A percentile compares a stretch with the other conserved stretches of the same genome.
Conservation (phyloP, 1,140 invertebrate genomes). For the Coelopa frigida region DNA sequence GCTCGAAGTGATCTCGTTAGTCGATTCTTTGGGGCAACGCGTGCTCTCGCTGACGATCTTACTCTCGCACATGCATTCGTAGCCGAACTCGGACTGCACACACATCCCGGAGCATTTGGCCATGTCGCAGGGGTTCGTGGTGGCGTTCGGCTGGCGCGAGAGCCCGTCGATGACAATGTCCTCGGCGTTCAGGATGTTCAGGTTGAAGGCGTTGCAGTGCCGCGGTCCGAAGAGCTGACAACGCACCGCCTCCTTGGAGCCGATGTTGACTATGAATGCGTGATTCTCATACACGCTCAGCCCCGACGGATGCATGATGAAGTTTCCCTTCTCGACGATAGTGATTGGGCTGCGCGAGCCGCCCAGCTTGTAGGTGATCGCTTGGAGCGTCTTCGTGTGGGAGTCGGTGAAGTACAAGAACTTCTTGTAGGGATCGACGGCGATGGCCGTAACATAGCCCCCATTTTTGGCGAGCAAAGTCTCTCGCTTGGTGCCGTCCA, state of each 20-base stretch:
- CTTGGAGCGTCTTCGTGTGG: slow-evolving; percentile 53
- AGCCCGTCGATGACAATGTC: slow-evolving; percentile 51
- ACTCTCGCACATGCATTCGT: slow-evolving; percentile 52
- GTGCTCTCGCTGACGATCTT: slow-evolving; percentile 26
- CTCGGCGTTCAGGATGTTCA: slow-evolving; percentile 45
- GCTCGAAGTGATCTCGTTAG: slow-evolving; percentile 22
- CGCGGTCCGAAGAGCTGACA: slow-evolving; percentile 49
- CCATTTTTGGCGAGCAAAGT: slow-evolving; percentile 37
- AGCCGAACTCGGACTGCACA: slow-evolving; percentile 43
- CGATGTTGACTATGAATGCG: slow-evolving; percentile 50
- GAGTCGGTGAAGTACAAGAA: slow-evolving; percentile 64
- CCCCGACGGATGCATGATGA: slow-evolving; percentile 44
- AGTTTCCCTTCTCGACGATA: slow-evolving; percentile 46
- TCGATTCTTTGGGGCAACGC: slow-evolving; percentile 25
- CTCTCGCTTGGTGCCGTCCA: slow-evolving; percentile 56
- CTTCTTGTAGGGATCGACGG: slow-evolving; percentile 58
- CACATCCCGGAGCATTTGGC: slow-evolving; percentile 52
- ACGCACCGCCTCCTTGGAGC: slow-evolving; percentile 46
- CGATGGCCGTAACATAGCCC: slow-evolving; percentile 56
- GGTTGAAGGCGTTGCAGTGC: slow-evolving; percentile 44
- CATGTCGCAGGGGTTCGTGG: slow-evolving; percentile 46
- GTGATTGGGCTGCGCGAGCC: slow-evolving; percentile 44
- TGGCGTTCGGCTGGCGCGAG: slow-evolving; percentile 49
- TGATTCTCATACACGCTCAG: slow-evolving; percentile 56
- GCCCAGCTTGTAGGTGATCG: slow-evolving; percentile 52